phyloP scores from a whole-genome alignment of 2,888 invertebrate genomes.

The Timema podura region DNA sequence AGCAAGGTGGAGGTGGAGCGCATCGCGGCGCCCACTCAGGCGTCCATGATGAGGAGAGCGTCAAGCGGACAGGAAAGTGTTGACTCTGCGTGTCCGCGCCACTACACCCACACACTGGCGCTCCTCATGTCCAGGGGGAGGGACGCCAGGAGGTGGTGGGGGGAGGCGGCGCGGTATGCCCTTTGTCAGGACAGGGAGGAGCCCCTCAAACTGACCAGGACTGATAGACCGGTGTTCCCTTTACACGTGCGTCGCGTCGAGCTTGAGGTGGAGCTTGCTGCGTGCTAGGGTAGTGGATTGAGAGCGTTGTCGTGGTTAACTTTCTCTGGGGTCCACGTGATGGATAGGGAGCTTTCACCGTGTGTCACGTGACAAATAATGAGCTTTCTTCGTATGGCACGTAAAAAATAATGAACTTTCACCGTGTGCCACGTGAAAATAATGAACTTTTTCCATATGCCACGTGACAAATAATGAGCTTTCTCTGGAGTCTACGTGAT shows the following conservation, averaged over 20 bases:
- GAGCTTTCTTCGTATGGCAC: too few species aligned
- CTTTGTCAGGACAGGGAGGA: slow-evolving; percentile 18
- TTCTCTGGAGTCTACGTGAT: too few species aligned
- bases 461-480: too few species aligned
- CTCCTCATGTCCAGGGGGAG: slow-evolving; percentile 14
- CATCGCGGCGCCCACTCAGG: slow-evolving; percentile 62
- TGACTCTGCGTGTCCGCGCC: slow-evolving; percentile 40
- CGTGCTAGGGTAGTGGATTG: too few species aligned
- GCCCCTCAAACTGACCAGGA: slow-evolving; percentile 16
- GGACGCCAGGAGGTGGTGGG: slow-evolving; percentile 30
- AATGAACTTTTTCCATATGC: too few species aligned
- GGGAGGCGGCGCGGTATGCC: slow-evolving; percentile 24
- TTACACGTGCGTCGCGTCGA: slow-evolving; percentile 21
- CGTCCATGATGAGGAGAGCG: slow-evolving; percentile 54
- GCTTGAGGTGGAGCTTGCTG: too few species aligned
- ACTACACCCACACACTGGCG: background rate
- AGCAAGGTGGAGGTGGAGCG: slow-evolving; percentile 52
- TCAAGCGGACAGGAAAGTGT: slow-evolving; percentile 37
- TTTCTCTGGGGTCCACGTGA: too few species aligned
- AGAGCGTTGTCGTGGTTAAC: too few species aligned
- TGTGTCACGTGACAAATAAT: too few species aligned
- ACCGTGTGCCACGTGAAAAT: too few species aligned
- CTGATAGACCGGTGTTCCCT: slow-evolving; percentile 23
- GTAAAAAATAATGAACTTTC: too few species aligned
- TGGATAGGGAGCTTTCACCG: too few species aligned